These are phyloP conservation scores for Cryptocephalus moraei DNA, from an alignment of 2,888 invertebrate species.

Conservation along the genomic window DNA sequence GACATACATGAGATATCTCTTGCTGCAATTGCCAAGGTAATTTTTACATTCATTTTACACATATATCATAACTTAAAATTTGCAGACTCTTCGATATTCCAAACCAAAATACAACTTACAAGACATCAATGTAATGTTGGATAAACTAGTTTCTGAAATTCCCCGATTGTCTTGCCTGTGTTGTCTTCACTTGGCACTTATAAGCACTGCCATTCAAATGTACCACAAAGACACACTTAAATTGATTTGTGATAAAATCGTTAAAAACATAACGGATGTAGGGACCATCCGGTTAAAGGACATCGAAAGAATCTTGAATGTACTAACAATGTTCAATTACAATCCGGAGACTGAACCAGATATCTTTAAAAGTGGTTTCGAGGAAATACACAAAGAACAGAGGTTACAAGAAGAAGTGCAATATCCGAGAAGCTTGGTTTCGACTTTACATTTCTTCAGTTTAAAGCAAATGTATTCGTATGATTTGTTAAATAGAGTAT, in stretches of 20 bases:
- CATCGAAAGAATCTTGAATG: conserved; percentile 57
- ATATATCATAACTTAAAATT: conserved; percentile 5
- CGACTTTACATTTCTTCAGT: conserved; percentile 51
- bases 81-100: conserved; percentile 48
- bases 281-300: conserved; percentile 55
- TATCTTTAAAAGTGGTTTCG: conserved; percentile 33
- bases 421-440: conserved; percentile 50
- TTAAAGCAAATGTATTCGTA: conserved; percentile 46
- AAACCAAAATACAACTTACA: conserved; percentile 36
- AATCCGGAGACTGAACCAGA: conserved; percentile 42
- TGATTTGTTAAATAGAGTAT: conserved; percentile 47
- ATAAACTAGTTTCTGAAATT: conserved; percentile 44
- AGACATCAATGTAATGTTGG: conserved; percentile 43
- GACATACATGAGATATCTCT: conserved; percentile 54
- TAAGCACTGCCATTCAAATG: conserved; percentile 45
- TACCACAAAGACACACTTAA: conserved; percentile 40
- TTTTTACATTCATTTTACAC: no score
- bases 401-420: conserved; percentile 46
- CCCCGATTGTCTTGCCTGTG: conserved; percentile 49
- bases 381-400: conserved; percentile 43
- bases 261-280: conserved; percentile 35
- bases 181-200: conserved; percentile 55
- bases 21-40: conserved; percentile 51
- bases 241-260: conserved; percentile 44
- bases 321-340: conserved; percentile 51